Conservation (phyloP, 1,140 invertebrate genomes). For the Fopius arisanus region DNA sequence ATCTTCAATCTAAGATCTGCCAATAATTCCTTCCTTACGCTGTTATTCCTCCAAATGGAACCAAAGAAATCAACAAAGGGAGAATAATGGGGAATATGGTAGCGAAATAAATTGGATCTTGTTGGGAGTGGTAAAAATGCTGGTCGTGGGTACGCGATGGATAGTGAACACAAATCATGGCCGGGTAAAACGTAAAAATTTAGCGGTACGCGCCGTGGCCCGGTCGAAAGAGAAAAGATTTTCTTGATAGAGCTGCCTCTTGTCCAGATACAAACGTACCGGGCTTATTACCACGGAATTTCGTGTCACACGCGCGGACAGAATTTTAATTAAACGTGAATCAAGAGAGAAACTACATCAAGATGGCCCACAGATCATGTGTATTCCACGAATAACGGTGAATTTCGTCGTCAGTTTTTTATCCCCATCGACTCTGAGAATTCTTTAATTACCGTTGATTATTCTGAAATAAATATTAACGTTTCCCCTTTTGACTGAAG, state of each 20-base stretch:
- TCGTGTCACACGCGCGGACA: slow-evolving; percentile 38
- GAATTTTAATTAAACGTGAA: slow-evolving; percentile 47
- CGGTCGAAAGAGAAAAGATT: slow-evolving; percentile 12
- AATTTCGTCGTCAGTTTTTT: neutral
- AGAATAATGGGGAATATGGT: neutral
- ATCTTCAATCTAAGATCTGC: too few species aligned
- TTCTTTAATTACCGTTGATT: slow-evolving; percentile 20
- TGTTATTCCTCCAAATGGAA: neutral
- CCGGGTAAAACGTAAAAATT: neutral
- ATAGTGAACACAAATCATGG: neutral
- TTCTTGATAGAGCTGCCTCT: slow-evolving; percentile 10
- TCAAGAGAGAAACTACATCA: slow-evolving; percentile 18
- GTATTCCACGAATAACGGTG: slow-evolving; percentile 20
- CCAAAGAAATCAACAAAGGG: neutral
- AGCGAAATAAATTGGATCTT: neutral
- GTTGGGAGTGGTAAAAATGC: neutral
- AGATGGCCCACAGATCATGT: slow-evolving; percentile 13
- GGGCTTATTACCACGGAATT: slow-evolving; percentile 44
- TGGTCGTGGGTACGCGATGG: neutral
- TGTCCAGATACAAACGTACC: neutral
- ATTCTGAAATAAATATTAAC: neutral
- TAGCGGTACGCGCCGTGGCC: neutral
- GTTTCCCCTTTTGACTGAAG: too few species aligned
- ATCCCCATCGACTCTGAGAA: slow-evolving; percentile 8
- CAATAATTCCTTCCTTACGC: neutral